Conservation (phyloP, 2,113 vertebrate genomes). For the Sphyrna mokarran region DNA sequence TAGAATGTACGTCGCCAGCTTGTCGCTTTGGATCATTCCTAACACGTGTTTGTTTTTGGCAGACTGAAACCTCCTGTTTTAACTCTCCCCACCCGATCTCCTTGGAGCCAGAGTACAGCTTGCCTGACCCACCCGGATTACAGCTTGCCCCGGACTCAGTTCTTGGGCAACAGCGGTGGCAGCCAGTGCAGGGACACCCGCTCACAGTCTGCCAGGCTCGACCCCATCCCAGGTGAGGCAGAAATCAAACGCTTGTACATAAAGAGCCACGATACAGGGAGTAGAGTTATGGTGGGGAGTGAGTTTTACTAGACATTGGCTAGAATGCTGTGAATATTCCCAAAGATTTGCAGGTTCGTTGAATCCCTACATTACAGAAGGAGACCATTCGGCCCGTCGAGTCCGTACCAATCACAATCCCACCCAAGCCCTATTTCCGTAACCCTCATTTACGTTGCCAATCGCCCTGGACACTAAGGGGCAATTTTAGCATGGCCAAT, state of each 20-base stretch:
- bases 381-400: too few species aligned
- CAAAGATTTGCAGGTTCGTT: too few species aligned
- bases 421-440: too few species aligned
- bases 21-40: neutral
- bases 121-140: slow-evolving; percentile 46
- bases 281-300: neutral
- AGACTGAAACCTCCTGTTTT: slow-evolving; percentile 45
- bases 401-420: too few species aligned
- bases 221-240: slow-evolving; percentile 42
- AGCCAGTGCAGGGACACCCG: slow-evolving; percentile 14
- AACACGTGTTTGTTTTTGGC: slow-evolving; percentile 38
- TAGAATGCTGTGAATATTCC: neutral
- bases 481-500: too few species aligned
- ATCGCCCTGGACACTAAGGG: too few species aligned
- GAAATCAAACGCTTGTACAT: too few species aligned
- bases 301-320: neutral
- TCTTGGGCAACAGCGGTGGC: neutral
- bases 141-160: neutral
- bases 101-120: slow-evolving; percentile 49
- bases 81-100: slow-evolving; percentile 39
- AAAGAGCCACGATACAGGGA: neutral
- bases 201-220: slow-evolving; percentile 23
- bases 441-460: too few species aligned
- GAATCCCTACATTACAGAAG: too few species aligned
- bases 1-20: neutral